phyloP scores from a whole-genome alignment of 2,888 invertebrate genomes.

The Zygothrica quintamaculata region DNA sequence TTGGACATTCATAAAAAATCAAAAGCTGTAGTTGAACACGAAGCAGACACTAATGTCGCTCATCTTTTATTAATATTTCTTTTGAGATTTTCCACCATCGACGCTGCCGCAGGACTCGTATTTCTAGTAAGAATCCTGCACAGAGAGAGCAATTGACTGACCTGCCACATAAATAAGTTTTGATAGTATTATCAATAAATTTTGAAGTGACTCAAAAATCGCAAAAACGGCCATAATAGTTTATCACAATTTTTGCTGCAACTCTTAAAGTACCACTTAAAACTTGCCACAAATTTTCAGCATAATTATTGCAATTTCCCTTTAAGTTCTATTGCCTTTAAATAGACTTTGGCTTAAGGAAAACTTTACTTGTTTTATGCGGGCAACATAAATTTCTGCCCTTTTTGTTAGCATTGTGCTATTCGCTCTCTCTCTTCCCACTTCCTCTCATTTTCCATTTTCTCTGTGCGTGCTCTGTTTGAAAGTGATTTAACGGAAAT shows the following conservation, averaged over 20 bases:
- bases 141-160: conserved; percentile 49
- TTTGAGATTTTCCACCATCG: conserved; percentile 57
- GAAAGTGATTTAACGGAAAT: conserved; percentile 69
- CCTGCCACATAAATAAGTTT: conserved; percentile 30
- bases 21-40: conserved; percentile 13
- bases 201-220: not conserved
- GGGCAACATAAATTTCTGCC: too few species aligned
- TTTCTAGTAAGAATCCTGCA: conserved; percentile 35
- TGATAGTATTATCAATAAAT: conserved; percentile 16
- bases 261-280: too few species aligned
- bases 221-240: not conserved
- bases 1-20: conserved; percentile 47
- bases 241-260: too few species aligned
- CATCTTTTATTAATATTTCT: conserved; percentile 83
- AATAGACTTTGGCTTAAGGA: not conserved
- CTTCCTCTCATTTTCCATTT: conserved; percentile 34
- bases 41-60: conserved; percentile 75
- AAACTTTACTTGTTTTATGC: too few species aligned
- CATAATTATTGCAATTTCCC: too few species aligned
- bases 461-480: conserved; percentile 22
- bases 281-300: too few species aligned
- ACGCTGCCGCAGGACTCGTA: conserved; percentile 49
- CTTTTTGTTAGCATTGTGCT: not conserved
- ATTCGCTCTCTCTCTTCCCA: too few species aligned
- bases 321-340: not conserved